These are phyloP conservation scores for Diarsia dahlii DNA, from an alignment of 2,888 invertebrate genomes.

Conservation along the genomic window DNA sequence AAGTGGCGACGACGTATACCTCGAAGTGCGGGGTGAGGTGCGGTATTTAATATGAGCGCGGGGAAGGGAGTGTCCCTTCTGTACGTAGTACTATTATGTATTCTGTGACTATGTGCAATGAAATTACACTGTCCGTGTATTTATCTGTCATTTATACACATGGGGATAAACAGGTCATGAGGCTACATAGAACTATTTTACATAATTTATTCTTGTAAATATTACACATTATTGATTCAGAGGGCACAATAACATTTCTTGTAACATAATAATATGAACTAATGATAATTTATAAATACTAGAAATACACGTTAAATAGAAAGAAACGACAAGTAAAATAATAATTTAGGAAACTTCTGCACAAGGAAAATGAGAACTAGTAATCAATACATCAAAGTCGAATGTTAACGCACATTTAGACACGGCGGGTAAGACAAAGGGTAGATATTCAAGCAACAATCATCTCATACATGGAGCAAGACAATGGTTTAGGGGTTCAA, in stretches of 20 bases:
- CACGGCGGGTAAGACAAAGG: constrained; percentile 22
- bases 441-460: constrained; percentile 47
- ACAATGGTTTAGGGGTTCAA: constrained; percentile 39
- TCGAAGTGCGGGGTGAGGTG: too few relatives aligned
- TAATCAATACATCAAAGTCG: constrained; percentile 20
- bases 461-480: constrained; percentile 50
- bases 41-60: too few relatives aligned
- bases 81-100: too few relatives aligned
- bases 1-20: too few relatives aligned
- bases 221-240: background rate
- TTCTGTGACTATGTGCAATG: background rate
- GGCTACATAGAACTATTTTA: background rate
- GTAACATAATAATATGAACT: background rate
- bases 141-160: background rate
- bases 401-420: constrained; percentile 39
- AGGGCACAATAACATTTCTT: background rate
- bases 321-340: constrained; percentile 14
- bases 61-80: too few relatives aligned
- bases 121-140: background rate
- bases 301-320: constrained; percentile 1
- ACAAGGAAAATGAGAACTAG: constrained; percentile 23
- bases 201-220: background rate
- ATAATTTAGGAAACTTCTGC: constrained; percentile 20
- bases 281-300: constrained; percentile 11
- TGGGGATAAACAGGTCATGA: background rate